Evolutionary conservation across 2,797 vertebrate genomes (phyloP), one percentile per base, ranked within the genome.

Genomic region (Pelobates cultripes): DNA sequence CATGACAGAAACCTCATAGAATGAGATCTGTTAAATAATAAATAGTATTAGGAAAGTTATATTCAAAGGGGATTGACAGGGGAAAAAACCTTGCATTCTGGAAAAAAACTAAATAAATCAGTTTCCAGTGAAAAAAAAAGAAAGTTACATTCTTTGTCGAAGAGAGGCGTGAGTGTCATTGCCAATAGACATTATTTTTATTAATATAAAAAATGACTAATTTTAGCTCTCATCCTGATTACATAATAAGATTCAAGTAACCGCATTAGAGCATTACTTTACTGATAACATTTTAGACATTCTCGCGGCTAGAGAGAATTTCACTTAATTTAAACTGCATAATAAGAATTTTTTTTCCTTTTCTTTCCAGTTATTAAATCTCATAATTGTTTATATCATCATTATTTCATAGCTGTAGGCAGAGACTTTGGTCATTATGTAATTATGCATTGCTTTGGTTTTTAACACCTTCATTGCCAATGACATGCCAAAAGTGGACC

Each of bases 31-130:
- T 86, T 86, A 77, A 86, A 85, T 88, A 88, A 87, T 85, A 88
- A 88, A 86, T 75, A 85, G 73, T 80, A 85, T 72, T 70, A 89
- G 68, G 81, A 87, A 90, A 86, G 87, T 90, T 80, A 81, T 88
- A 85, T 88, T 86, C 84, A 78, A 51, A 80, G 80, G 10, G 85
- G 83, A 87, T 75, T 74, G 45, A 84, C 13, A 84, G 70, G 43
- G 3, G 86, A 87, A 86, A 71, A 77, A 63, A 67, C 66, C 55
- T 13, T 45, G 43, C 8, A 47, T 15, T 61, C 53, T 43, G 57
- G 85, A 87, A 9, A 51, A 51, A 51, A 51, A 51, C 5, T 2
- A 51, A 51, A 51, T 5, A 84, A 73, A 73, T 75, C n/a, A 87
- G 84, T 86, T 87, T 80, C 2, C 41, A 40, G 47, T 14, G 17